These are phyloP conservation scores for Calliopum simillimum DNA, from an alignment of 2,888 invertebrate species.

Conservation along the genomic window DNA sequence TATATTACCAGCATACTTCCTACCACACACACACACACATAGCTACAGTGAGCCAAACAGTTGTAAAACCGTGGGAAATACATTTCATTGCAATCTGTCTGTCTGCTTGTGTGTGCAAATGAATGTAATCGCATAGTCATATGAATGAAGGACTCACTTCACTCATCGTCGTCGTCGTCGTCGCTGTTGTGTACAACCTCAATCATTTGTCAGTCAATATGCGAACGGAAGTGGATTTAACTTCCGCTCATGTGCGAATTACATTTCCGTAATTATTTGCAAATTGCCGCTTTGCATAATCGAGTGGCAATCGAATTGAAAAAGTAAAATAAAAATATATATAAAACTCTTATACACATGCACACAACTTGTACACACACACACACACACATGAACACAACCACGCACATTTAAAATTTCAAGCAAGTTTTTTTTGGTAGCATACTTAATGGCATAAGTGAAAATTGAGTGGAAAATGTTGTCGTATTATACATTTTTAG, in stretches of 20 bases:
- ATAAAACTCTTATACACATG: background rate
- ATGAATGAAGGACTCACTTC: too few relatives aligned
- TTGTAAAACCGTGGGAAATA: too few relatives aligned
- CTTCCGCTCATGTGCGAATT: slow-evolving; percentile 38
- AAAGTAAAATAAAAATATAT: slow-evolving; percentile 4
- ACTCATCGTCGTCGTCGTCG: too few relatives aligned
- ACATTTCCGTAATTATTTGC: slow-evolving; percentile 38
- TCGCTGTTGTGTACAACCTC: background rate
- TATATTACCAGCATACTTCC: background rate
- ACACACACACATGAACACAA: too few relatives aligned
- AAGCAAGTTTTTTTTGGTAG: too few relatives aligned
- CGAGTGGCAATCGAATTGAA: slow-evolving; percentile 32
- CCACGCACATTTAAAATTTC: too few relatives aligned
- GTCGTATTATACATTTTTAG: too few relatives aligned
- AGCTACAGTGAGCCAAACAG: background rate
- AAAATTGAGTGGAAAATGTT: too few relatives aligned
- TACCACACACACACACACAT: background rate
- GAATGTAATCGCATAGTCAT: too few relatives aligned
- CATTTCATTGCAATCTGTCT: too few relatives aligned
- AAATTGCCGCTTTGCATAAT: slow-evolving; percentile 35
- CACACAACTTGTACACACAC: background rate
- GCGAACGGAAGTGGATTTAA: slow-evolving; percentile 38
- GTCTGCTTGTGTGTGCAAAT: too few relatives aligned
- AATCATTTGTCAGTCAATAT: slow-evolving; percentile 38
- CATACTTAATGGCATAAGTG: too few relatives aligned